These are phyloP conservation scores for Seriola aureovittata DNA, from an alignment of 2,113 vertebrate genomes.

Conservation along the genomic window DNA sequence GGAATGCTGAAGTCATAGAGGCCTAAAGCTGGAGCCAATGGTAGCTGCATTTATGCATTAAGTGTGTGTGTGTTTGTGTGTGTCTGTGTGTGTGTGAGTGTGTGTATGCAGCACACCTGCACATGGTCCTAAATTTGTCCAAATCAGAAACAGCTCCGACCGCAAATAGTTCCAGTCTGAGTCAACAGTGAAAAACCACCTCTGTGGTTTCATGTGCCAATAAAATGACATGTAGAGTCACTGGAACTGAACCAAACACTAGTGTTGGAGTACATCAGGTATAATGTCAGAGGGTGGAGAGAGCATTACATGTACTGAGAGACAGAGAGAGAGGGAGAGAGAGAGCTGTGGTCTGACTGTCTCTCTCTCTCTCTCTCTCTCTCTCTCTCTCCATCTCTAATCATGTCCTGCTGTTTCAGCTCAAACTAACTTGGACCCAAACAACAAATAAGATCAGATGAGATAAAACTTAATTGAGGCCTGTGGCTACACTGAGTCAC, in stretches of 20 bases:
- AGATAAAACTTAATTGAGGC: conserved; percentile 35
- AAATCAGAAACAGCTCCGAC: conserved; percentile 76
- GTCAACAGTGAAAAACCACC: conserved; percentile 45
- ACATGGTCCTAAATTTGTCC: conserved; percentile 50
- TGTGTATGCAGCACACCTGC: conserved; percentile 48
- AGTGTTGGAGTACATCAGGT: conserved; percentile 40
- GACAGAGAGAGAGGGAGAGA: background rate
- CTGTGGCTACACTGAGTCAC: conserved; percentile 37
- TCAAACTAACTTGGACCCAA: conserved; percentile 35
- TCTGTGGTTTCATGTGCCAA: conserved; percentile 61
- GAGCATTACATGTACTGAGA: conserved; percentile 27
- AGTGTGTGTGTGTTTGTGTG: conserved; percentile 23
- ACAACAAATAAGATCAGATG: conserved; percentile 45
- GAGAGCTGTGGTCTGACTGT: conserved; percentile 8
- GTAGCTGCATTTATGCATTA: background rate
- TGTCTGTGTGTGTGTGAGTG: background rate
- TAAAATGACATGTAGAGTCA: conserved; percentile 67
- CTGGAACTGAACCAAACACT: conserved; percentile 49
- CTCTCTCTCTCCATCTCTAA: conserved; percentile 9
- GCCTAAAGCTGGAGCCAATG: conserved; percentile 11
- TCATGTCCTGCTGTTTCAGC: conserved; percentile 49
- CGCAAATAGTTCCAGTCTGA: conserved; percentile 74
- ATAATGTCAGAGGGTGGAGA: conserved; percentile 33
- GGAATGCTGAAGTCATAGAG: conserved; percentile 51
- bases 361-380: background rate